phyloP scores from a whole-genome alignment of 2,113 vertebrate genomes.

The Cyphomyrus plagiostoma region DNA sequence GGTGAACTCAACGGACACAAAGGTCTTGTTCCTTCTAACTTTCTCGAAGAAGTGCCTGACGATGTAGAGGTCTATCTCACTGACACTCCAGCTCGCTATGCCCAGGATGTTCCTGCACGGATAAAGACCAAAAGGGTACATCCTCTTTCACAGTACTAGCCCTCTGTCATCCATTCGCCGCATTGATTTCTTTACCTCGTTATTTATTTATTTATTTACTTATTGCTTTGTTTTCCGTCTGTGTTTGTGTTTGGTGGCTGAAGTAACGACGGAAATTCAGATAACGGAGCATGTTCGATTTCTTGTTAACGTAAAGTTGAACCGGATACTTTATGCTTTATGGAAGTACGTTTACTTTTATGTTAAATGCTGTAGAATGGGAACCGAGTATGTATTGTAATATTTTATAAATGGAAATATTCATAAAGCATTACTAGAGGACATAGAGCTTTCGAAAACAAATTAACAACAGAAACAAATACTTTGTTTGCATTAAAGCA shows the following conservation, averaged over 20 bases:
- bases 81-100: conserved; percentile 71
- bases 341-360: conserved; percentile 57
- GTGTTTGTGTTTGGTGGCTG: conserved; percentile 49
- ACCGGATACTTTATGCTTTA: conserved; percentile 33
- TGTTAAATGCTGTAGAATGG: conserved; percentile 52
- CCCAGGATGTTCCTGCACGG: conserved; percentile 68
- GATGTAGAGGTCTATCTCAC: conserved; percentile 95
- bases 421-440: conserved; percentile 60
- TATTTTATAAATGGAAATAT: conserved; percentile 49
- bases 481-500: not conserved
- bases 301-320: conserved; percentile 26
- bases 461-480: conserved; percentile 17
- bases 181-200: conserved; percentile 42
- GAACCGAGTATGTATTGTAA: conserved; percentile 45
- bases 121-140: conserved; percentile 96
- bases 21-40: conserved; percentile 96
- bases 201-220: conserved; percentile 35
- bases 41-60: conserved; percentile 99
- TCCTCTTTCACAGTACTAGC: conserved; percentile 69
- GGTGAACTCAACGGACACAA: conserved; percentile 96
- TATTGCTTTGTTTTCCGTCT: conserved; percentile 40
- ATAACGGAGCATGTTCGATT: conserved; percentile 43
- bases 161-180: conserved; percentile 56
- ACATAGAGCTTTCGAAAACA: conserved; percentile 28
- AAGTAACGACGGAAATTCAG: conserved; percentile 41